Conservation (phyloP, 2,113 vertebrate genomes). For the Tragelaphus imberbis region DNA sequence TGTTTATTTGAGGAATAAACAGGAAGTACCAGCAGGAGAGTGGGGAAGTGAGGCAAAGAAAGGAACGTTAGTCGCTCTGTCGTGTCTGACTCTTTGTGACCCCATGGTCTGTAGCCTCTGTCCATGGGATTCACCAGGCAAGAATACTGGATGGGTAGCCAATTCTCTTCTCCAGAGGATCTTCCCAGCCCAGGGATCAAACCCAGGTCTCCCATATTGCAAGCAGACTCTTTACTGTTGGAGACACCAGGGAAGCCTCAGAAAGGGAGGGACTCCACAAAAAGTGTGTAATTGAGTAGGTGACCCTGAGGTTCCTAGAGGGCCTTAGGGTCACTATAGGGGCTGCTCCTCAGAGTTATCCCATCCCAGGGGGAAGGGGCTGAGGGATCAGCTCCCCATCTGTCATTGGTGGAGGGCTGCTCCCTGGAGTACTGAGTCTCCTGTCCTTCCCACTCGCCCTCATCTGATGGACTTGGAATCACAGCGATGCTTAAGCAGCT, state of each 20-base stretch:
- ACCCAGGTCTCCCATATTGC: neutral
- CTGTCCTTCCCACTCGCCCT: neutral
- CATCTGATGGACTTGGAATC: neutral
- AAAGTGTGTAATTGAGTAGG: neutral
- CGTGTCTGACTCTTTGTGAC: neutral
- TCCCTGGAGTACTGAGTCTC: neutral
- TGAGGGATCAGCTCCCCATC: neutral
- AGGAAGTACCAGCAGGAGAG: neutral
- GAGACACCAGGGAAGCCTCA: neutral
- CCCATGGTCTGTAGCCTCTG: neutral
- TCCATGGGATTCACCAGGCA: neutral
- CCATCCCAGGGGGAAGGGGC: neutral
- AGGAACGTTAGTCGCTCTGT: neutral
- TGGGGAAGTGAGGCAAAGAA: neutral
- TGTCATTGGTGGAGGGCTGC: neutral
- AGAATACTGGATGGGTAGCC: neutral
- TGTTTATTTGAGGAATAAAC: neutral
- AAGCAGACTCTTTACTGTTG: neutral
- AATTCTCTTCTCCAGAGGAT: neutral
- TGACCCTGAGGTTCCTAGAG: neutral
- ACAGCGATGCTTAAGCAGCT: neutral
- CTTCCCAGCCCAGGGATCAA: neutral
- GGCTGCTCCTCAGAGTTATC: neutral
- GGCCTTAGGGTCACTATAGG: neutral
- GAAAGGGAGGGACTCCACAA: neutral